Conservation (phyloP, 2,888 invertebrate genomes). For the Chouioia cunea region DNA sequence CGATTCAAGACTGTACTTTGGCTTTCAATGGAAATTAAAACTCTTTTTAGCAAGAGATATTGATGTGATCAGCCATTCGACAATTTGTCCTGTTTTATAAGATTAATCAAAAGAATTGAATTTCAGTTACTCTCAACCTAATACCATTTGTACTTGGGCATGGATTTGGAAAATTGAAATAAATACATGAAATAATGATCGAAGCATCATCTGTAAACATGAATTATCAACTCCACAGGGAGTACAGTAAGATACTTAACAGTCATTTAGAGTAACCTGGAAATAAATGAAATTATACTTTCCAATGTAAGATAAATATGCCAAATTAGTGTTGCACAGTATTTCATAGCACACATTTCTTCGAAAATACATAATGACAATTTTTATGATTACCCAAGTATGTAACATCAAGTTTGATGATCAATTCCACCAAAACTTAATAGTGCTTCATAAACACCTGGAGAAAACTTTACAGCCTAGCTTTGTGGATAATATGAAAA, state of each 20-base stretch:
- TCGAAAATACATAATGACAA: constrained; percentile 19
- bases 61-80: constrained; percentile 28
- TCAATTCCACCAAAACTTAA: constrained; percentile 33
- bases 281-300: constrained; percentile 37
- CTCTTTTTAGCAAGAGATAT: constrained; percentile 30
- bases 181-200: constrained; percentile 41
- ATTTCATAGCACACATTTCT: constrained; percentile 30
- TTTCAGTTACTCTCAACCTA: constrained; percentile 29
- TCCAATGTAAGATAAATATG: constrained; percentile 33
- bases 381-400: constrained; percentile 22
- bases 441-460: constrained; percentile 25
- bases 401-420: constrained; percentile 26
- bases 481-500: constrained; percentile 5
- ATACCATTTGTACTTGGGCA: constrained; percentile 24
- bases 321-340: constrained; percentile 29
- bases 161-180: constrained; percentile 36
- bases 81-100: constrained; percentile 31
- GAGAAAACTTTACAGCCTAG: constrained; percentile 8
- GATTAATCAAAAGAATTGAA: constrained; percentile 38
- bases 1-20: constrained; percentile 26
- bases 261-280: constrained; percentile 25
- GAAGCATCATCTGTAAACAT: constrained; percentile 34
- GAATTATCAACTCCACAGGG: constrained; percentile 32
- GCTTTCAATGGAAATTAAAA: constrained; percentile 43
- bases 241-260: constrained; percentile 34